Evolutionary conservation across 2,113 vertebrate species (phyloP).

Genomic region (Steatornis caripensis): DNA sequence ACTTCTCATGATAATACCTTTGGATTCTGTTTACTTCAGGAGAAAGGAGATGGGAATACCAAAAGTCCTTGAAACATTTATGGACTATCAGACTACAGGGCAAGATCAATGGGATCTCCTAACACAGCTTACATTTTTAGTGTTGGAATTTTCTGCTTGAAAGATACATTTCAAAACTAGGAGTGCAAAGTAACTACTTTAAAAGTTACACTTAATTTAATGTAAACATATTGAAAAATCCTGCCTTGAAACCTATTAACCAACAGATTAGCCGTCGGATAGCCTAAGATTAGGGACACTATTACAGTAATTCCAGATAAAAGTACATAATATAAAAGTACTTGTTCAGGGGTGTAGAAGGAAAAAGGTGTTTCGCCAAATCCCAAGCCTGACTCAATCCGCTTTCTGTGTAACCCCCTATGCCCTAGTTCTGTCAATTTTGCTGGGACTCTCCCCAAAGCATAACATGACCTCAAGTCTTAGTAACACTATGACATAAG

Average conservation of each 20-base stretch:
- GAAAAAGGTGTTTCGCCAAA: background rate
- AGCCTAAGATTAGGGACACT: background rate
- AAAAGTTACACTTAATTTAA: background rate
- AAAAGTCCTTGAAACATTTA: background rate
- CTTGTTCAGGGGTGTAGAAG: background rate
- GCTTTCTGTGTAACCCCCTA: background rate
- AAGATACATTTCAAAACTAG: background rate
- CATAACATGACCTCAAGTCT: background rate
- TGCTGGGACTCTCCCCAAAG: background rate
- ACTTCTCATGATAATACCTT: background rate
- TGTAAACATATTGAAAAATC: background rate
- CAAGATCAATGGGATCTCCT: background rate
- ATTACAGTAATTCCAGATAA: background rate
- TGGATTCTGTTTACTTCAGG: background rate
- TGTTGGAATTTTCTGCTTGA: background rate
- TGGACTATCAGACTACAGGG: background rate
- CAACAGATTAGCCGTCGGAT: background rate
- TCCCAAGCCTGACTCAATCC: background rate
- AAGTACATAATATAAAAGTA: background rate
- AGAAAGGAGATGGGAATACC: background rate
- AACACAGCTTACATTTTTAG: background rate
- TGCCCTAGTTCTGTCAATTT: background rate
- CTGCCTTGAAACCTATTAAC: background rate
- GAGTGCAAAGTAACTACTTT: background rate
- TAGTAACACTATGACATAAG: background rate